A percentile compares a stretch with the other conserved stretches of the same genome.
Conservation (phyloP, 2,888 invertebrate species). For the Apeira syringaria region DNA sequence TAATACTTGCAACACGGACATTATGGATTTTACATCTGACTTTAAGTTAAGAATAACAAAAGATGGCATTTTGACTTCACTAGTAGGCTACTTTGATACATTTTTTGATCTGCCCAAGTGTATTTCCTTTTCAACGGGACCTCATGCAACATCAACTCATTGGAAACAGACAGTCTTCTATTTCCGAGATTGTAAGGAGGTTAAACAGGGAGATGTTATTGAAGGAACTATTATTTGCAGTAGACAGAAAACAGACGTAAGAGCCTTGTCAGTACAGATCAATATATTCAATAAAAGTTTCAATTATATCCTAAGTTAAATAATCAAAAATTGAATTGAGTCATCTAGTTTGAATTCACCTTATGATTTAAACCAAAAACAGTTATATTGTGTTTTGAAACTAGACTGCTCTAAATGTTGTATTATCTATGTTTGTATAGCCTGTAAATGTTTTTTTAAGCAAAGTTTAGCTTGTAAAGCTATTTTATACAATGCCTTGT, state of each 20-base stretch:
- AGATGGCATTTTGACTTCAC: constrained; percentile 88
- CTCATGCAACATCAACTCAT: constrained; percentile 90
- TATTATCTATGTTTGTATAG: too few relatives aligned
- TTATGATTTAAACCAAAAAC: too few relatives aligned
- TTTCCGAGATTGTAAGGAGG: constrained; percentile 87
- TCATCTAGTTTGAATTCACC: too few relatives aligned
- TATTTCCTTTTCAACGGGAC: constrained; percentile 91
- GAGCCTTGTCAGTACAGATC: constrained; percentile 89
- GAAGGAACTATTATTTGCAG: constrained; percentile 89
- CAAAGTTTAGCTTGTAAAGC: constrained; percentile 21
- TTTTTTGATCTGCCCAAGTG: constrained; percentile 89
- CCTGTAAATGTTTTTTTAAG: constrained; percentile 5
- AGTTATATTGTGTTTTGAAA: too few relatives aligned
- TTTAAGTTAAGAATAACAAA: constrained; percentile 86
- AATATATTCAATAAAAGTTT: constrained; percentile 84
- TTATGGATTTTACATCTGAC: constrained; percentile 88
- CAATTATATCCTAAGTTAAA: constrained; percentile 86
- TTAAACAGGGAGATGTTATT: constrained; percentile 86
- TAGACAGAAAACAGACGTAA: constrained; percentile 88
- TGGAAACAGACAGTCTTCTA: constrained; percentile 98
- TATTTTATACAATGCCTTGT: constrained; percentile 18
- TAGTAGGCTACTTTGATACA: constrained; percentile 96
- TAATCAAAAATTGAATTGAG: constrained; percentile 5
- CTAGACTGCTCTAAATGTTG: too few relatives aligned
- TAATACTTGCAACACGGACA: constrained; percentile 87